These are phyloP conservation scores for Pithys albifrons DNA, from an alignment of 2,113 vertebrate species.

Conservation along the genomic window DNA sequence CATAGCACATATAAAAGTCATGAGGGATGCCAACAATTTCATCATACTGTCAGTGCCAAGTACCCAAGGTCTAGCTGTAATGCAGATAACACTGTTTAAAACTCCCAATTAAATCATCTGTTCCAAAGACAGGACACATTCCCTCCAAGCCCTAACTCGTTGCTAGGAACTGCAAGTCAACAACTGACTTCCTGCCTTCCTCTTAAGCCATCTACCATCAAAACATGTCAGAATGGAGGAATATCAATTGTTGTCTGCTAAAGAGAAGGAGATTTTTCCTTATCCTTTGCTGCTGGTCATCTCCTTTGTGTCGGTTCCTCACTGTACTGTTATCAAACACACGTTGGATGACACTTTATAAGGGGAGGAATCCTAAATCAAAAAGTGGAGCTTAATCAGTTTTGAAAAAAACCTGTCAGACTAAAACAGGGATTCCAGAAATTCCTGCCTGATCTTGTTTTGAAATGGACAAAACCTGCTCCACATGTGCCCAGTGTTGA, in stretches of 20 bases:
- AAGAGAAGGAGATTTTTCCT: constrained; percentile 47
- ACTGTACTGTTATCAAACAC: constrained; percentile 1
- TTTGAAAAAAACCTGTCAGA: not conserved
- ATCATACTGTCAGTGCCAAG: not conserved
- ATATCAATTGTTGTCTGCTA: constrained; percentile 64
- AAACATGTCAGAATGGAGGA: constrained; percentile 67
- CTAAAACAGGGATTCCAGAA: not conserved
- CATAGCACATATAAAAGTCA: not conserved
- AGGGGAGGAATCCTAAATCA: not conserved
- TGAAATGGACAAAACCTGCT: not conserved
- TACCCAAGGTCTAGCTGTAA: not conserved
- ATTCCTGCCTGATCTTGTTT: not conserved
- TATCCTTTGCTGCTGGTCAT: constrained; percentile 34
- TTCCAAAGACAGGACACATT: constrained; percentile 50
- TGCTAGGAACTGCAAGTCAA: constrained; percentile 65
- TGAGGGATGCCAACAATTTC: not conserved
- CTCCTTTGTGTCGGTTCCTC: constrained; percentile 10
- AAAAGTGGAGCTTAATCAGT: not conserved
- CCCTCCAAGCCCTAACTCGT: constrained; percentile 8
- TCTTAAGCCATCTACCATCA: constrained; percentile 68
- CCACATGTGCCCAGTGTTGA: not conserved
- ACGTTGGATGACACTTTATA: not conserved
- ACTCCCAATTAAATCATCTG: constrained; percentile 11
- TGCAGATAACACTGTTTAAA: constrained; percentile 6
- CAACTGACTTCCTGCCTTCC: constrained; percentile 67